phyloP scores from a whole-genome alignment of 2,888 invertebrate species.

The Drosophila dives region DNA sequence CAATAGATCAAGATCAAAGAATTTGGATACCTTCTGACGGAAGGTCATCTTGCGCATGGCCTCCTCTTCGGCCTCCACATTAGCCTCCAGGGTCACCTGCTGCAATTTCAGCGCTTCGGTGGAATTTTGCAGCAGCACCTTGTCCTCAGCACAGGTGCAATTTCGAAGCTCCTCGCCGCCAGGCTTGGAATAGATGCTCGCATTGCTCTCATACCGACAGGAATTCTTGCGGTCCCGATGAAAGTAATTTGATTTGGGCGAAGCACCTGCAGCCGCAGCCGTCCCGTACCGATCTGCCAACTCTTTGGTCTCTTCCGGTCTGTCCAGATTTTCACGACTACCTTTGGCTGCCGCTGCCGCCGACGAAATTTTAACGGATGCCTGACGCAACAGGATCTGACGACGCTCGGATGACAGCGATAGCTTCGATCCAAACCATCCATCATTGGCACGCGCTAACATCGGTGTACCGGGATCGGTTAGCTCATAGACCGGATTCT shows the following conservation, averaged over 20 bases:
- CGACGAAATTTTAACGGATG: slow-evolving; percentile 31
- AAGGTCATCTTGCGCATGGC: slow-evolving; percentile 85
- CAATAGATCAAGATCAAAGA: slow-evolving; percentile 90
- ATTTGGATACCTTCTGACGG: slow-evolving; percentile 87
- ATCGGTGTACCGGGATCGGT: slow-evolving; percentile 89
- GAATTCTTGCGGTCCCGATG: slow-evolving; percentile 87
- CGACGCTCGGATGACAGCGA: slow-evolving; percentile 78
- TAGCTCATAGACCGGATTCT: slow-evolving; percentile 88
- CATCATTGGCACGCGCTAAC: slow-evolving; percentile 86
- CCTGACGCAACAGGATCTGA: slow-evolving; percentile 66
- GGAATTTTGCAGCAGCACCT: slow-evolving; percentile 73
- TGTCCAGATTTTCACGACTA: slow-evolving; percentile 63
- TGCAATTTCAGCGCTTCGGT: slow-evolving; percentile 57
- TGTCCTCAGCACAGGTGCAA: slow-evolving; percentile 83
- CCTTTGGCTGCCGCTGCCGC: slow-evolving; percentile 13
- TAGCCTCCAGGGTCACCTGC: slow-evolving; percentile 39
- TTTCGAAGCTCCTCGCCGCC: slow-evolving; percentile 62
- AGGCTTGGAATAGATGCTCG: slow-evolving; percentile 77
- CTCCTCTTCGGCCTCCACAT: slow-evolving; percentile 80
- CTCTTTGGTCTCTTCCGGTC: slow-evolving; percentile 39
- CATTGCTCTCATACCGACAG: slow-evolving; percentile 79
- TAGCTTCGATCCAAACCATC: slow-evolving; percentile 82
- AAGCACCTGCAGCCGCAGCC: slow-evolving; percentile 24
- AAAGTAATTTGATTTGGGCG: slow-evolving; percentile 86
- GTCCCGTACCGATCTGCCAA: slow-evolving; percentile 10